Conservation (phyloP, 2,888 invertebrate species). For the Metalampra italica region DNA sequence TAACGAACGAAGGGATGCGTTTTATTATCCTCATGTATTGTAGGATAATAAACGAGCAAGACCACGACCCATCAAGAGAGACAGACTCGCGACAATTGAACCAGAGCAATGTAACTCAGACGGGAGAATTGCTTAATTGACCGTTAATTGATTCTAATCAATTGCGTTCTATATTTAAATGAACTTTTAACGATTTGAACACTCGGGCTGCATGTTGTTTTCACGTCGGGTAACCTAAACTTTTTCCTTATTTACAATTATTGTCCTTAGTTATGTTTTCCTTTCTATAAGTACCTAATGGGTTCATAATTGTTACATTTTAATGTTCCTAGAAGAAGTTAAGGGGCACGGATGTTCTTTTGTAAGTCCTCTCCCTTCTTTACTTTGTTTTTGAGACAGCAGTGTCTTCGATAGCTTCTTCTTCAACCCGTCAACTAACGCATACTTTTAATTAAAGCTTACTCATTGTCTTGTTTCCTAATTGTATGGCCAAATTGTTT, state of each 20-base stretch:
- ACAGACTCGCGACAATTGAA: constrained; percentile 58
- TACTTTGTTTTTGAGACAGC: too few relatives aligned
- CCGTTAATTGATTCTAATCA: constrained; percentile 75
- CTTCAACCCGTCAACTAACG: too few relatives aligned
- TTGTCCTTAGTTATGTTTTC: not conserved
- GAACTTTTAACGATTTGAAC: constrained; percentile 62
- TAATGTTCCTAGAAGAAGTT: too few relatives aligned
- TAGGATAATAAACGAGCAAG: constrained; percentile 36
- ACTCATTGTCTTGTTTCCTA: too few relatives aligned
- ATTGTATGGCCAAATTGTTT: too few relatives aligned
- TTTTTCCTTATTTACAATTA: not conserved
- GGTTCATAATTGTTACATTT: too few relatives aligned
- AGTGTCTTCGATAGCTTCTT: too few relatives aligned
- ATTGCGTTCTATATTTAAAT: constrained; percentile 76
- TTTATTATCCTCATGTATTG: not conserved
- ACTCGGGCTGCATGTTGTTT: constrained; percentile 13
- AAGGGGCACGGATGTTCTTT: too few relatives aligned
- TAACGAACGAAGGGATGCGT: too few relatives aligned
- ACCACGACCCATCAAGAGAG: constrained; percentile 48
- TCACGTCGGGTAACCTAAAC: not conserved
- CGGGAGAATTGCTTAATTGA: constrained; percentile 69
- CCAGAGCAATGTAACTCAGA: constrained; percentile 49
- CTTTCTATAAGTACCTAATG: too few relatives aligned
- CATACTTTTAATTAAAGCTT: too few relatives aligned
- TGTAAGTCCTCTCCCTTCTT: too few relatives aligned